phyloP scores from a whole-genome alignment of 2,113 vertebrate genomes.

The Crotalus horridus region DNA sequence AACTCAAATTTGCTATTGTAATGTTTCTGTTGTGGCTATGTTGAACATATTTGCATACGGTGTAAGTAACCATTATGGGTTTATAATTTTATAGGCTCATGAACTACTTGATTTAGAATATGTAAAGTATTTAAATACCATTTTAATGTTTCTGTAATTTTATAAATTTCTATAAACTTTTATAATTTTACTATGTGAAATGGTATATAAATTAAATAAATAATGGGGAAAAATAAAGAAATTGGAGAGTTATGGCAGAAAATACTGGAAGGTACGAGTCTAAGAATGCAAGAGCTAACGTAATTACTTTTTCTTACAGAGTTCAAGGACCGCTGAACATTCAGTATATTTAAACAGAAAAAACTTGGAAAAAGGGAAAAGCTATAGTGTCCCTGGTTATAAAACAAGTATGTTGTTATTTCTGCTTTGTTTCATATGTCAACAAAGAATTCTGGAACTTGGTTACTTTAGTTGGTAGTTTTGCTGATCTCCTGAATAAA shows the following conservation, averaged over 20 bases:
- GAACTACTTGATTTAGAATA: neutral
- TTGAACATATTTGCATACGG: neutral
- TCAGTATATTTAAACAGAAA: neutral
- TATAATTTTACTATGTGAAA: neutral
- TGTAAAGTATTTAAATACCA: neutral
- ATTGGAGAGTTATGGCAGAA: neutral
- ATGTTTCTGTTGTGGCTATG: neutral
- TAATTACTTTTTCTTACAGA: neutral
- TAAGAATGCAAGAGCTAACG: neutral
- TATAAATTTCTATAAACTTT: neutral
- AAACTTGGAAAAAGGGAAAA: neutral
- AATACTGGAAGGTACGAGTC: neutral
- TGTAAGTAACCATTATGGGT: neutral
- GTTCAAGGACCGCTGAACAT: neutral
- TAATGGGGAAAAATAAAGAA: neutral
- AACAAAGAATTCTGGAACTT: conserved; percentile 37
- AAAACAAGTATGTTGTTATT: conserved; percentile 5
- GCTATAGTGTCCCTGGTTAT: neutral
- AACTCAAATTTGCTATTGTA: neutral
- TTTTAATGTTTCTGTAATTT: neutral
- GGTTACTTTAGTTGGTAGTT: conserved; percentile 32
- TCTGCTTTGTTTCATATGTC: neutral
- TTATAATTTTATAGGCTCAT: neutral
- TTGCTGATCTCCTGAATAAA: conserved; percentile 32
- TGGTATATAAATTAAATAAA: neutral